Evolutionary conservation across 2,888 invertebrate species (phyloP).

Genomic region (Phania funesta): DNA sequence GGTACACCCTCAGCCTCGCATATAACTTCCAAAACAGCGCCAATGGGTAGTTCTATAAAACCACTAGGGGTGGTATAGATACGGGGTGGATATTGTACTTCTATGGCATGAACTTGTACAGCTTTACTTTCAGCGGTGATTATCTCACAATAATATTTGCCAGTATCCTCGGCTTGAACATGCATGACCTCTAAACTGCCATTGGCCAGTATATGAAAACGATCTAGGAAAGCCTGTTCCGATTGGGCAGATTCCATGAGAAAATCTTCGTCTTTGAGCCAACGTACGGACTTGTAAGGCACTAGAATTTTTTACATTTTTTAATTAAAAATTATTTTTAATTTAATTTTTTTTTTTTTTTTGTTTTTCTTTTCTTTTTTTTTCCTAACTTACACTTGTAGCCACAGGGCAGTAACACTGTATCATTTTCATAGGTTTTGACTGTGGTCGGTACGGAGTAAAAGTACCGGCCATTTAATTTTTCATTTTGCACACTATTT

Average conservation of each 20-base stretch:
- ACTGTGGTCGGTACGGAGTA: slow-evolving; percentile 87
- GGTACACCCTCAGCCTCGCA: slow-evolving; percentile 88
- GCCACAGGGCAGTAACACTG: slow-evolving; percentile 89
- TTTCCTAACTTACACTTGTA: slow-evolving; percentile 84
- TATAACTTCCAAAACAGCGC: slow-evolving; percentile 87
- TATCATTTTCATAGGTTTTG: slow-evolving; percentile 88
- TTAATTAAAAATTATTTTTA: too few species aligned
- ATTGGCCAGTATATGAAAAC: slow-evolving; percentile 85
- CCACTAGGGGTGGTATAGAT: slow-evolving; percentile 86
- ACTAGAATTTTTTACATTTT: slow-evolving; percentile 79
- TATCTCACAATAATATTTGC: slow-evolving; percentile 82
- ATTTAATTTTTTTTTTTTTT: slow-evolving; percentile 1
- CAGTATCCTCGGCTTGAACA: slow-evolving; percentile 81
- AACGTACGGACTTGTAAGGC: slow-evolving; percentile 84
- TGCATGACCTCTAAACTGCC: slow-evolving; percentile 85
- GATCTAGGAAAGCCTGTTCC: slow-evolving; percentile 77
- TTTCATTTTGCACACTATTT: slow-evolving; percentile 33
- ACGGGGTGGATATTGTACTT: slow-evolving; percentile 88
- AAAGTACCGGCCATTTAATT: slow-evolving; percentile 80
- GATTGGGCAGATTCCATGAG: slow-evolving; percentile 84
- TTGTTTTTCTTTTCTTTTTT: not conserved
- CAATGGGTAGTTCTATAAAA: slow-evolving; percentile 86
- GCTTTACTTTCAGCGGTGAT: slow-evolving; percentile 73
- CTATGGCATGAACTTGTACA: slow-evolving; percentile 87
- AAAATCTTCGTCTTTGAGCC: slow-evolving; percentile 85